phyloP scores from a whole-genome alignment of 2,113 vertebrate genomes.

The human (Homo sapiens) region GRCh38 chr2:73498001-73498500 shows the following conservation, averaged over 20 bases:
- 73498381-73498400: too few species aligned
- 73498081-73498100: neutral
- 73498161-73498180: neutral
- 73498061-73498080: neutral
- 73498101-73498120: neutral
- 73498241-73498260: neutral
- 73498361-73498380: too few species aligned
- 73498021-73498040: neutral
- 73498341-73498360: too few species aligned
- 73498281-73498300: too few species aligned
- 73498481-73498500: too few species aligned
- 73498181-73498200: neutral
- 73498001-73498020: neutral
- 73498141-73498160: neutral
- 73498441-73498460: too few species aligned
- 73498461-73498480: too few species aligned
- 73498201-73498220: neutral
- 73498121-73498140: neutral
- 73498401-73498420: too few species aligned
- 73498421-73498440: too few species aligned
- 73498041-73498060: neutral
- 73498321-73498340: too few species aligned
- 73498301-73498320: too few species aligned
- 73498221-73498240: neutral
- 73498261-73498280: too few species aligned